Evolutionary conservation across 2,797 vertebrate species (phyloP).

Genomic region (Lutjanus campechanus): DNA sequence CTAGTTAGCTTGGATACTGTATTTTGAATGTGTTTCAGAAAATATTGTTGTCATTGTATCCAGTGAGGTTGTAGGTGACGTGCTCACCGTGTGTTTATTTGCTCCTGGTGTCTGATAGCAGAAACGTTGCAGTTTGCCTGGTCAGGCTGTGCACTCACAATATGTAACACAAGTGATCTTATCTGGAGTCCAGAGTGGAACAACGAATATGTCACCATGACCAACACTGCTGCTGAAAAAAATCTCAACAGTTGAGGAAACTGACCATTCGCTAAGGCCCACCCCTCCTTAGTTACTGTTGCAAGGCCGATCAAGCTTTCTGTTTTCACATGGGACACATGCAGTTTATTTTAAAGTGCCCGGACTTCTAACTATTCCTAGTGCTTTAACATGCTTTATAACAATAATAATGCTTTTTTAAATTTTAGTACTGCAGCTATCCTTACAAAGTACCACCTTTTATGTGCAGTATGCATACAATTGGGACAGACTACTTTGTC

Average conservation of each 20-base stretch:
- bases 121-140: slow-evolving; percentile 3
- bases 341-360: not conserved
- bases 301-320: not conserved
- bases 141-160: not conserved
- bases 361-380: too few relatives aligned
- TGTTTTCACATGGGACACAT: not conserved
- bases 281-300: not conserved
- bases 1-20: slow-evolving; percentile 7
- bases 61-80: not conserved
- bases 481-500: too few relatives aligned
- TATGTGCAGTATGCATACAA: too few relatives aligned
- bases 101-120: not conserved
- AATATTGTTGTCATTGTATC: slow-evolving; percentile 19
- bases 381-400: too few relatives aligned
- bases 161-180: slow-evolving; percentile 15
- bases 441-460: too few relatives aligned
- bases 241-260: slow-evolving; percentile 8
- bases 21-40: slow-evolving; percentile 21
- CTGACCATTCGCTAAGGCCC: not conserved
- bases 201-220: slow-evolving; percentile 14
- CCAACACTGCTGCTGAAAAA: not conserved
- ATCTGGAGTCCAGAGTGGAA: slow-evolving; percentile 4
- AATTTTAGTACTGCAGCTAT: too few relatives aligned
- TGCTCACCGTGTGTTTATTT: slow-evolving; percentile 5
- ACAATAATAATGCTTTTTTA: too few relatives aligned